Evolutionary conservation across 2,113 vertebrate genomes (phyloP).

Genomic region (Ophiodon elongatus): DNA sequence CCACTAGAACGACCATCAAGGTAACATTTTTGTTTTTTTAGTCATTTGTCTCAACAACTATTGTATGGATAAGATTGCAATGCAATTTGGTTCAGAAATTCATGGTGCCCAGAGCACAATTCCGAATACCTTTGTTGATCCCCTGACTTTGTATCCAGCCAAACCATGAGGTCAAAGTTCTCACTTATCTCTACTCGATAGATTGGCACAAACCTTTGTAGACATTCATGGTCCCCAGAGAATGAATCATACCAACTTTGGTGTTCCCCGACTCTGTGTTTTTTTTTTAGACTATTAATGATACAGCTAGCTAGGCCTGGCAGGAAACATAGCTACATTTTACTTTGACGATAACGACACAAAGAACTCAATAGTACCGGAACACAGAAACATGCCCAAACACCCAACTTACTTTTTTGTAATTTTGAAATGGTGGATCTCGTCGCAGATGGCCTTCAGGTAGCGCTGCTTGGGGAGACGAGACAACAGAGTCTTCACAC

Average conservation of each 20-base stretch:
- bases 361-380: background rate
- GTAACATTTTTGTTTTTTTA: background rate
- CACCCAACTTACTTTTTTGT: conserved; percentile 87
- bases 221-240: background rate
- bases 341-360: background rate
- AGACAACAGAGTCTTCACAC: conserved; percentile 92
- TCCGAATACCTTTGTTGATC: background rate
- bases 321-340: background rate
- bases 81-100: background rate
- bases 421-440: conserved; percentile 94
- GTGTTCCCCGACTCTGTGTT: background rate
- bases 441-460: conserved; percentile 93
- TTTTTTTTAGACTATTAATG: background rate
- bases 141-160: background rate
- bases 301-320: background rate
- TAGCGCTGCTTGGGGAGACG: conserved; percentile 95
- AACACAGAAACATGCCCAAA: background rate
- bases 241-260: background rate
- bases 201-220: background rate
- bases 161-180: background rate
- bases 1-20: background rate
- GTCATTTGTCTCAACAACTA: background rate
- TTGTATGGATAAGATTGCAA: background rate
- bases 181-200: background rate
- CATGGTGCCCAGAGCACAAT: background rate